phyloP scores from a whole-genome alignment of 2,113 vertebrate species.

The Geothlypis trichas region DNA sequence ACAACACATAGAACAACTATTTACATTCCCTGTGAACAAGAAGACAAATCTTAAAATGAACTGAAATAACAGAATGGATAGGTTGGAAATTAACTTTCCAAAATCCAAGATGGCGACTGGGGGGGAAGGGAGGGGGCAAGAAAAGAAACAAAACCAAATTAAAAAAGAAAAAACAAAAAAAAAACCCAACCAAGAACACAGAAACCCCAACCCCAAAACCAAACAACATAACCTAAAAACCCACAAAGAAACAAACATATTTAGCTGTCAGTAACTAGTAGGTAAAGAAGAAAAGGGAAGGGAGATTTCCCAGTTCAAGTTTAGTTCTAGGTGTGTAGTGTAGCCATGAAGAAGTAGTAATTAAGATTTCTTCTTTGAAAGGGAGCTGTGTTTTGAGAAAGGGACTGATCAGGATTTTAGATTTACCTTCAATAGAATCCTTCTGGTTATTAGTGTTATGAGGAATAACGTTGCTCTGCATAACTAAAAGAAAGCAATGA shows the following conservation, averaged over 20 bases:
- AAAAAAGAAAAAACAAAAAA: not conserved
- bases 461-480: not conserved
- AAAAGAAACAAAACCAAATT: accelerated
- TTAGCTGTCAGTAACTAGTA: not conserved
- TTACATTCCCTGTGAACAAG: not conserved
- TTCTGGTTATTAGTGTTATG: not conserved
- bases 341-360: not conserved
- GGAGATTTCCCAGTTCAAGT: not conserved
- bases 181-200: not conserved
- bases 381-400: not conserved
- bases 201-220: not conserved
- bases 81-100: not conserved
- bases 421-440: not conserved
- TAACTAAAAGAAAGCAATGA: not conserved
- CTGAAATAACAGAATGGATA: not conserved
- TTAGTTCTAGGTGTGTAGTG: not conserved
- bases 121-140: accelerated
- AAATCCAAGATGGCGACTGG: not conserved
- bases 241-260: not conserved
- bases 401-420: not conserved
- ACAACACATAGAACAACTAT: accelerated
- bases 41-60: not conserved
- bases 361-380: not conserved
- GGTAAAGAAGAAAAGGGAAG: not conserved
- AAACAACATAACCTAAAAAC: not conserved